These are phyloP conservation scores for Siniperca undulata DNA, from an alignment of 2,797 vertebrate species.

Conservation along the genomic window DNA sequence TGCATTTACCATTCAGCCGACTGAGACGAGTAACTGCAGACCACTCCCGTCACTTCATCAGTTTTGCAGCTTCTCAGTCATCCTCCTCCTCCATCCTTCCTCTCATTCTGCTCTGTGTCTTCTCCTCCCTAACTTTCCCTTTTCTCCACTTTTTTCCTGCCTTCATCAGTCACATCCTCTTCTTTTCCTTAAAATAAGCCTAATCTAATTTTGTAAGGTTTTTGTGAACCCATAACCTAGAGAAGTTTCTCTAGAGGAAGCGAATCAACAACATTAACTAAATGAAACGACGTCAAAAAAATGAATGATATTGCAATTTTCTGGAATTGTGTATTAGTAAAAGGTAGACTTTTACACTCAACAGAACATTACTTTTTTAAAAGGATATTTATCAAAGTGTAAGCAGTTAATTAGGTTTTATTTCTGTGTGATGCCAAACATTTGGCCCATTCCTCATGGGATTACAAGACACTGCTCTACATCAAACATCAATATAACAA, in stretches of 20 bases:
- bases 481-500: not conserved
- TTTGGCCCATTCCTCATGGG: not conserved
- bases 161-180: not conserved
- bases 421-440: not conserved
- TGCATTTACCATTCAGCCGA: slow-evolving; percentile 45
- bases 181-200: not conserved
- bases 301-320: not conserved
- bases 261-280: not conserved
- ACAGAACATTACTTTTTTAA: not conserved
- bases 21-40: slow-evolving; percentile 40
- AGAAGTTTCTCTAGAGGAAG: not conserved
- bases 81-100: slow-evolving; percentile 2
- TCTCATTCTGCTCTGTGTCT: not conserved
- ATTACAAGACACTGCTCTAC: not conserved
- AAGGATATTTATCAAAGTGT: not conserved
- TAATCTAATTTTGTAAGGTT: not conserved
- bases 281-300: not conserved
- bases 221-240: not conserved
- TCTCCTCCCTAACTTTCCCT: not conserved
- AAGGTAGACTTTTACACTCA: not conserved
- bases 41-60: slow-evolving; percentile 19
- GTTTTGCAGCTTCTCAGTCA: not conserved
- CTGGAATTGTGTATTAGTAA: not conserved
- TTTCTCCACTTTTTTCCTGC: not conserved
- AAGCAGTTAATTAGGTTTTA: not conserved